These are phyloP conservation scores for Neoniphon sammara DNA, from an alignment of 2,797 vertebrate species.

Conservation along the genomic window DNA sequence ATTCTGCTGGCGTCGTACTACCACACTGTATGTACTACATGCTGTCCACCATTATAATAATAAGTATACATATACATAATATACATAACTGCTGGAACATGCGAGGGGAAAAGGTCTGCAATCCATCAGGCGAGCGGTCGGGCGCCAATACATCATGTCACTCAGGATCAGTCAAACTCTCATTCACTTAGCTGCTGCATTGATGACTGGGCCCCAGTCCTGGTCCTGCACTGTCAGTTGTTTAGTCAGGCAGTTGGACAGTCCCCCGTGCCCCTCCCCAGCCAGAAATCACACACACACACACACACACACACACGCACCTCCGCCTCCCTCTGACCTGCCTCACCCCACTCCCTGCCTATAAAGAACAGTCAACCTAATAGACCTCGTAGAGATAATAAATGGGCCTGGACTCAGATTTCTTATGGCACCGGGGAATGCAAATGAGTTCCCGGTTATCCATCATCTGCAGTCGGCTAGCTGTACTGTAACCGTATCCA, in stretches of 20 bases:
- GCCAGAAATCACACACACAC: background rate
- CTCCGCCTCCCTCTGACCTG: conserved; percentile 44
- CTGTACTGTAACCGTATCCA: conserved; percentile 1
- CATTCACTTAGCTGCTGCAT: conserved; percentile 68
- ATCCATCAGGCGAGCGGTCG: conserved; percentile 64
- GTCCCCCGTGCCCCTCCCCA: conserved; percentile 43
- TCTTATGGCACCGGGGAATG: background rate
- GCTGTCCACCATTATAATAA: background rate
- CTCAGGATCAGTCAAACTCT: conserved; percentile 70
- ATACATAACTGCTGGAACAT: conserved; percentile 58
- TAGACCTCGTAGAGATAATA: conserved; percentile 35
- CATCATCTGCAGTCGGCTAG: conserved; percentile 19
- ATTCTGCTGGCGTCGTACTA: conserved; percentile 48
- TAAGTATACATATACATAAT: conserved; percentile 23
- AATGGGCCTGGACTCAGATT: conserved; percentile 27
- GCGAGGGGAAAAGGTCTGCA: conserved; percentile 42
- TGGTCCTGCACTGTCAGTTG: conserved; percentile 63
- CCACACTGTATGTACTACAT: conserved; percentile 30
- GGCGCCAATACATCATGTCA: conserved; percentile 69
- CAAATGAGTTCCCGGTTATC: background rate
- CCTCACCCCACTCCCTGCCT: conserved; percentile 40
- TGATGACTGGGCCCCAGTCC: conserved; percentile 62
- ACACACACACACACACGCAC: background rate
- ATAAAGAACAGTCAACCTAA: conserved; percentile 38
- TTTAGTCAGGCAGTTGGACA: conserved; percentile 64